Conservation (phyloP, 2,113 vertebrate genomes). For the Strix uralensis region DNA sequence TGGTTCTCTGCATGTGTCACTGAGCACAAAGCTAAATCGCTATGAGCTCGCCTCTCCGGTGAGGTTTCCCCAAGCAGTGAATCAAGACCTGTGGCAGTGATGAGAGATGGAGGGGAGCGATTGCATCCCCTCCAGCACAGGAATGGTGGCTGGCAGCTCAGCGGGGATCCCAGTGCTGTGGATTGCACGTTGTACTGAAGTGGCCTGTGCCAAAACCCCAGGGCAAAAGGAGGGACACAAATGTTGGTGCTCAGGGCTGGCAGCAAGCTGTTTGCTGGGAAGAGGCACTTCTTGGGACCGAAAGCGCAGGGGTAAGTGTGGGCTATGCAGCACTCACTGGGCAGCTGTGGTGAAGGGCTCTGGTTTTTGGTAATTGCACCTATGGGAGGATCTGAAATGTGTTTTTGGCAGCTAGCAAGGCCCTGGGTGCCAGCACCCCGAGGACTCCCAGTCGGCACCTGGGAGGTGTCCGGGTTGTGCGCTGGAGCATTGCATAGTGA, state of each 20-base stretch:
- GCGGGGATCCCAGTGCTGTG: fast-evolving
- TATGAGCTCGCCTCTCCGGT: neutral
- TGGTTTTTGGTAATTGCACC: neutral
- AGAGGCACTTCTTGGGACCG: neutral
- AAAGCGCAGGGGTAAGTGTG: neutral
- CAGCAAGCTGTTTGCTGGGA: neutral
- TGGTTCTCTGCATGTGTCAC: neutral
- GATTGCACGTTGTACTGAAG: neutral
- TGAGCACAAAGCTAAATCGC: neutral
- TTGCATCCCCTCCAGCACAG: fast-evolving
- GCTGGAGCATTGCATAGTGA: neutral
- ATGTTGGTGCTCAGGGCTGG: neutral
- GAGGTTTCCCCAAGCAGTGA: neutral
- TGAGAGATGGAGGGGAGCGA: neutral
- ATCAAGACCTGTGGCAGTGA: neutral
- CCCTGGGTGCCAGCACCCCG: neutral
- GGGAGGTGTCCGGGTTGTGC: neutral
- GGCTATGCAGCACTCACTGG: neutral
- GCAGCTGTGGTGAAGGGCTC: neutral
- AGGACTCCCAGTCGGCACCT: fast-evolving
- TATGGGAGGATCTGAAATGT: neutral
- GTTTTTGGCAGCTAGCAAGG: neutral
- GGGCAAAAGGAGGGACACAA: neutral
- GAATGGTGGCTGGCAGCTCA: fast-evolving
- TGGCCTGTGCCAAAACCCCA: neutral